These are phyloP conservation scores for Drosophila prostipennis DNA, from an alignment of 2,888 invertebrate species.

Conservation along the genomic window DNA sequence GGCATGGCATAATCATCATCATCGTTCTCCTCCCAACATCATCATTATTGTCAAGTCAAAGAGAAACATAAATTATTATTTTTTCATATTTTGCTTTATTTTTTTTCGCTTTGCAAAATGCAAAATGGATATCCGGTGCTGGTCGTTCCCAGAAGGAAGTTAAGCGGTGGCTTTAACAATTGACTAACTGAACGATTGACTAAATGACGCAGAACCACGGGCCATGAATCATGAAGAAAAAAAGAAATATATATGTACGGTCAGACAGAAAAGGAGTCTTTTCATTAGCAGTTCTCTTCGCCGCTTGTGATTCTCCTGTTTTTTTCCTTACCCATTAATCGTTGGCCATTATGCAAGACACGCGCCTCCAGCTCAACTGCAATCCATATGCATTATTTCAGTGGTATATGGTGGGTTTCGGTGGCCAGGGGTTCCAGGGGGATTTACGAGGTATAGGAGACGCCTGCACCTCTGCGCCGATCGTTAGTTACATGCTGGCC, in stretches of 20 bases:
- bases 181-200: conserved; percentile 33
- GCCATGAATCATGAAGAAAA: conserved; percentile 66
- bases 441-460: conserved; percentile 15
- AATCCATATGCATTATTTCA: conserved; percentile 64
- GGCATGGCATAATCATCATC: conserved; percentile 56
- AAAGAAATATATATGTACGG: not conserved
- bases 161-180: conserved; percentile 32
- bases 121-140: conserved; percentile 73
- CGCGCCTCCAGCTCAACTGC: conserved; percentile 70
- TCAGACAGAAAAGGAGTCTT: conserved; percentile 56
- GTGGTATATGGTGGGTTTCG: not conserved
- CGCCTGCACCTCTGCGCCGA: conserved; percentile 27
- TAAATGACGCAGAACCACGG: conserved; percentile 34
- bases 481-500: conserved; percentile 57
- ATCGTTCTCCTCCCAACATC: conserved; percentile 13
- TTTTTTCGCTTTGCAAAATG: conserved; percentile 49
- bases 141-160: conserved; percentile 64
- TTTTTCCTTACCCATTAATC: conserved; percentile 58
- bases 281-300: conserved; percentile 48
- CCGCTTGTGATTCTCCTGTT: conserved; percentile 9
- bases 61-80: conserved; percentile 42
- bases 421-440: conserved; percentile 5
- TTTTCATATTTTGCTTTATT: conserved; percentile 17
- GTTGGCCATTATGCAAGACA: conserved; percentile 73
- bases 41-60: conserved; percentile 43